These are phyloP conservation scores for Cottoperca gobio DNA, from an alignment of 2,797 vertebrate species.

Conservation along the genomic window DNA sequence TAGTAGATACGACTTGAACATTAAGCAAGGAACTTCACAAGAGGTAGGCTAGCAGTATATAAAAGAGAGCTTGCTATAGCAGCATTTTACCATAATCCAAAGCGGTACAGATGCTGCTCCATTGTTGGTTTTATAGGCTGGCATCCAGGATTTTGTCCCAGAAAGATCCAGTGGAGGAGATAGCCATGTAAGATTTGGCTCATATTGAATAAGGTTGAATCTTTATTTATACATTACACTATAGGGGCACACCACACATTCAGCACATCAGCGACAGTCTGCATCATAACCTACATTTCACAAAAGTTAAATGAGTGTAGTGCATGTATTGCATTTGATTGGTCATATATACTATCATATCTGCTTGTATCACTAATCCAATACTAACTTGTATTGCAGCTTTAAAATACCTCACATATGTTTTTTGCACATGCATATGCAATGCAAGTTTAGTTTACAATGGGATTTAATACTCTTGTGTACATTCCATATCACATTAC, in stretches of 20 bases:
- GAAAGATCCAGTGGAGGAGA: neutral
- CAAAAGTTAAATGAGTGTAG: neutral
- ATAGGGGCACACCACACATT: neutral
- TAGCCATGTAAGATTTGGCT: neutral
- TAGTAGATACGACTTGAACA: neutral
- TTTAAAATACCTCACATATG: neutral
- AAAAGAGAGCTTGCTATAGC: neutral
- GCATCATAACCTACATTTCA: neutral
- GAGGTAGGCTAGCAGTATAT: neutral
- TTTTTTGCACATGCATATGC: neutral
- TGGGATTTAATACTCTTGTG: neutral
- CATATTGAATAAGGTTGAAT: neutral
- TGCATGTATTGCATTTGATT: neutral
- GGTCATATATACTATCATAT: neutral
- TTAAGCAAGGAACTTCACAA: neutral
- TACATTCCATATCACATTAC: neutral
- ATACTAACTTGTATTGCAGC: neutral
- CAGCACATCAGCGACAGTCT: neutral
- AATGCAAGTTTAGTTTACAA: neutral
- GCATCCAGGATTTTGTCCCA: neutral
- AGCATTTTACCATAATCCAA: neutral
- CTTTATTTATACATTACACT: neutral
- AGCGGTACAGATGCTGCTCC: neutral
- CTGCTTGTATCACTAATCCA: neutral
- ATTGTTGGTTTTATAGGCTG: neutral